A percentile compares a stretch with the other conserved stretches of the same genome.
Evolutionary conservation across 2,113 vertebrate species (phyloP).

Genomic region (Collichthys lucidus): DNA sequence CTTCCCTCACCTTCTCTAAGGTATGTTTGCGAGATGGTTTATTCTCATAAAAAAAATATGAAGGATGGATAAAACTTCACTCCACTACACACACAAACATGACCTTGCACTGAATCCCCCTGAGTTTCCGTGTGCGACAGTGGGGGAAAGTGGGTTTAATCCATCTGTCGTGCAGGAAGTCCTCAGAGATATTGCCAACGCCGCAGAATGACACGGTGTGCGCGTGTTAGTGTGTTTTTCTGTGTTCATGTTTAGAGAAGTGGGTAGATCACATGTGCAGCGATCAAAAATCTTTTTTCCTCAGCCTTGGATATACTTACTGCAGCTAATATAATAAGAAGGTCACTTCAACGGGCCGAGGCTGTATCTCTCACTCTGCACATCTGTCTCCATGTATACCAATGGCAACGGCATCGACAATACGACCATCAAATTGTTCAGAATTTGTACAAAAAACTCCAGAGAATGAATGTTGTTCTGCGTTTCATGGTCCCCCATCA

Average conservation of each 20-base stretch:
- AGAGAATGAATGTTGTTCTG: conserved; percentile 76
- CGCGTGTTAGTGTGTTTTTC: conserved; percentile 29
- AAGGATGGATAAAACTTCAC: conserved; percentile 72
- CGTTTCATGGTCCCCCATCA: conserved; percentile 80
- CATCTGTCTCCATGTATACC: conserved; percentile 20
- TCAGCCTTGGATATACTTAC: not conserved
- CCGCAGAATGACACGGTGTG: conserved; percentile 37
- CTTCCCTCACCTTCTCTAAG: conserved; percentile 29
- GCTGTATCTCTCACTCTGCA: conserved; percentile 25
- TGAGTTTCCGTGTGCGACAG: conserved; percentile 55
- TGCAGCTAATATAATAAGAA: not conserved
- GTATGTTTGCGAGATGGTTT: conserved; percentile 27
- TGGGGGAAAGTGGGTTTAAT: conserved; percentile 62
- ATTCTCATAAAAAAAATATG: conserved; percentile 26
- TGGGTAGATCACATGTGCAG: conserved; percentile 12
- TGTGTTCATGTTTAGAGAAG: not conserved
- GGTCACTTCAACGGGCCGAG: not conserved
- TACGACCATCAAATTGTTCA: conserved; percentile 50
- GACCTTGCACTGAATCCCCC: conserved; percentile 72
- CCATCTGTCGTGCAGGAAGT: conserved; percentile 84
- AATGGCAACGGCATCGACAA: conserved; percentile 34
- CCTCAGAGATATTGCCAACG: conserved; percentile 77
- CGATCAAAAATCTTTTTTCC: conserved; percentile 10
- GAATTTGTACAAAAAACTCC: conserved; percentile 32
- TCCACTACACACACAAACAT: conserved; percentile 73